Conservation (phyloP, 2,113 vertebrate genomes). For the Archilochus colubris region DNA sequence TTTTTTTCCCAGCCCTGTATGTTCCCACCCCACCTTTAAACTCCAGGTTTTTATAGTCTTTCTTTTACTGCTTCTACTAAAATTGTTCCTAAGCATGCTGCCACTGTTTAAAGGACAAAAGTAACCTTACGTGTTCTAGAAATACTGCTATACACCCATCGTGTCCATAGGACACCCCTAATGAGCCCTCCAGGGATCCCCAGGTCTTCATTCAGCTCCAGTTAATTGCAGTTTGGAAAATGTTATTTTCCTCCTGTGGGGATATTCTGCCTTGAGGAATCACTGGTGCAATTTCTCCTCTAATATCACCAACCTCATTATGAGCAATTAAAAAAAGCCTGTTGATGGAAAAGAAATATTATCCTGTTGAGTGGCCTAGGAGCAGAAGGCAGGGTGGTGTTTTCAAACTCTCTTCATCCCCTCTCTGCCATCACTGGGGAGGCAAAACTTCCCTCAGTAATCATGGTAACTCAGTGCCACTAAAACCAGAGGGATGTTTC, state of each 20-base stretch:
- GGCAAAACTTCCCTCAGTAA: neutral
- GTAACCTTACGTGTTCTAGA: neutral
- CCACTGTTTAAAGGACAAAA: neutral
- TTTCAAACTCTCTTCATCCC: neutral
- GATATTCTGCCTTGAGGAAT: constrained; percentile 25
- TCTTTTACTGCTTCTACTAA: neutral
- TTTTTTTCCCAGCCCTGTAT: neutral
- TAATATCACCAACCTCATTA: neutral
- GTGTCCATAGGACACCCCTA: neutral
- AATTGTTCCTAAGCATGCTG: neutral
- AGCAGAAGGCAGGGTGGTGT: neutral
- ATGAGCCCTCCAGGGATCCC: neutral
- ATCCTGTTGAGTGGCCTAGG: neutral
- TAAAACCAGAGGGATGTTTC: neutral
- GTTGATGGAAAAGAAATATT: neutral
- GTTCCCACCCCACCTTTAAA: neutral
- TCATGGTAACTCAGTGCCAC: neutral
- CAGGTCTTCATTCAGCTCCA: neutral
- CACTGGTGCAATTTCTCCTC: neutral
- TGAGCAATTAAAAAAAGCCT: neutral
- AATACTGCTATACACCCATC: neutral
- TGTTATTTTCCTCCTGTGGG: neutral
- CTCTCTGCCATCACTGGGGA: neutral
- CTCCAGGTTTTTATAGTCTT: neutral
- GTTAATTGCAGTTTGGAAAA: constrained; percentile 4